phyloP scores from a whole-genome alignment of 2,113 vertebrate species.

The Naja naja region DNA sequence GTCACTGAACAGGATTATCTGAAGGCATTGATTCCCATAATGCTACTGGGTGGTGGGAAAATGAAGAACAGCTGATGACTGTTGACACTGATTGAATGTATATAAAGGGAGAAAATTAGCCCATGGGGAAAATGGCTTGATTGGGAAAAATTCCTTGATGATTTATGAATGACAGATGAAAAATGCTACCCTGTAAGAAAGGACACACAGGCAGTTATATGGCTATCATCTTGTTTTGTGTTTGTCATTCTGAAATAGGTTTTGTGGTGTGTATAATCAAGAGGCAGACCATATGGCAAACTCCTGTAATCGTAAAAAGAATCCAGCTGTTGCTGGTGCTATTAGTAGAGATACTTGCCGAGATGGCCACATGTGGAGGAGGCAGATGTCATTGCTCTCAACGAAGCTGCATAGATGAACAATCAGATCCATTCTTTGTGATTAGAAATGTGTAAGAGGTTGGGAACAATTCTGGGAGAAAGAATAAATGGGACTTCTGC shows the following conservation, averaged over 20 bases:
- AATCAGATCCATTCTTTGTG: background rate
- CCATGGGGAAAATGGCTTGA: slow-evolving; percentile 19
- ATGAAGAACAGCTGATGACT: background rate
- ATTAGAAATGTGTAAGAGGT: background rate
- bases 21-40: background rate
- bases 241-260: slow-evolving; percentile 40
- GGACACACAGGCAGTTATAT: slow-evolving; percentile 43
- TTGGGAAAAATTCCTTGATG: background rate
- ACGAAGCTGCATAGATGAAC: background rate
- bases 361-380: background rate
- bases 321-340: slow-evolving; percentile 27
- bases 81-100: background rate
- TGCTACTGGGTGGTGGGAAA: background rate
- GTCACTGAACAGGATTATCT: background rate
- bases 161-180: slow-evolving; percentile 46
- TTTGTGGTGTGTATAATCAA: slow-evolving; percentile 31
- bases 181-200: slow-evolving; percentile 33
- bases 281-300: slow-evolving; percentile 41
- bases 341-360: background rate
- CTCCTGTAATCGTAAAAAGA: slow-evolving; percentile 3
- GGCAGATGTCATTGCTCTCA: background rate
- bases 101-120: slow-evolving; percentile 11
- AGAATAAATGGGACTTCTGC: background rate
- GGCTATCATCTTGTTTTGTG: slow-evolving; percentile 56
- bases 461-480: background rate